Conservation (phyloP, 2,113 vertebrate genomes). For the Anoplopoma fimbria region DNA sequence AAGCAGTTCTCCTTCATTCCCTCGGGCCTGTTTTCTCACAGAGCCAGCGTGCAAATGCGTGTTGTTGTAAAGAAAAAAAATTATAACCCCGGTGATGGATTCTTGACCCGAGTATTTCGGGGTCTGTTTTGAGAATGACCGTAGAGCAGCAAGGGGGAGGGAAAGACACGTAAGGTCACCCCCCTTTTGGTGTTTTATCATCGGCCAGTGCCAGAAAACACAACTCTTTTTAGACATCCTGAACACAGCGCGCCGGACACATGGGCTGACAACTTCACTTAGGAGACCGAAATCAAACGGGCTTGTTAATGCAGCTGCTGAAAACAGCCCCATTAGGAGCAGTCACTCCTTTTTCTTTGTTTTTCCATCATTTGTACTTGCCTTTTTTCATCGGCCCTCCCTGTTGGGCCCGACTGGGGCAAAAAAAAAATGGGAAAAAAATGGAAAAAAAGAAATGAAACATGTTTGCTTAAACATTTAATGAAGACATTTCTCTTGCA, state of each 20-base stretch:
- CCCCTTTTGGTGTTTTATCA: constrained; percentile 67
- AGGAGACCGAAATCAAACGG: constrained; percentile 72
- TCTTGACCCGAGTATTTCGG: constrained; percentile 75
- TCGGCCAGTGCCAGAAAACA: constrained; percentile 76
- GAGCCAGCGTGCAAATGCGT: constrained; percentile 63
- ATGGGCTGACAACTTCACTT: constrained; percentile 76
- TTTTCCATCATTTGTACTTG: constrained; percentile 71
- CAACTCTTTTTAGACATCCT: constrained; percentile 71
- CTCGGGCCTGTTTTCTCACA: constrained; percentile 63
- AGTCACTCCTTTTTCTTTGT: constrained; percentile 67
- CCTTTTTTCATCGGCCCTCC: constrained; percentile 57
- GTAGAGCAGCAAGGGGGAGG: constrained; percentile 60
- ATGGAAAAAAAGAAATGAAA: constrained; percentile 44
- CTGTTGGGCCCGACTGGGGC: constrained; percentile 16
- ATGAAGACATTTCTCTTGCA: constrained; percentile 61
- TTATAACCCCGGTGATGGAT: constrained; percentile 62
- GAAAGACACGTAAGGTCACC: constrained; percentile 70
- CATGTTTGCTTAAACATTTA: constrained; percentile 66
- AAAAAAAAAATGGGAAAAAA: neutral
- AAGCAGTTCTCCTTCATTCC: constrained; percentile 26
- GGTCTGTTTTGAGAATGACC: constrained; percentile 78
- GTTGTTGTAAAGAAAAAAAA: constrained; percentile 59
- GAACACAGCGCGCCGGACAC: constrained; percentile 76
- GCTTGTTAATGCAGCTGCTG: constrained; percentile 82
- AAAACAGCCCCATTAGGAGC: constrained; percentile 74